Conservation (phyloP, 1,140 invertebrate genomes). For the Drosophila grimshawi region DNA sequence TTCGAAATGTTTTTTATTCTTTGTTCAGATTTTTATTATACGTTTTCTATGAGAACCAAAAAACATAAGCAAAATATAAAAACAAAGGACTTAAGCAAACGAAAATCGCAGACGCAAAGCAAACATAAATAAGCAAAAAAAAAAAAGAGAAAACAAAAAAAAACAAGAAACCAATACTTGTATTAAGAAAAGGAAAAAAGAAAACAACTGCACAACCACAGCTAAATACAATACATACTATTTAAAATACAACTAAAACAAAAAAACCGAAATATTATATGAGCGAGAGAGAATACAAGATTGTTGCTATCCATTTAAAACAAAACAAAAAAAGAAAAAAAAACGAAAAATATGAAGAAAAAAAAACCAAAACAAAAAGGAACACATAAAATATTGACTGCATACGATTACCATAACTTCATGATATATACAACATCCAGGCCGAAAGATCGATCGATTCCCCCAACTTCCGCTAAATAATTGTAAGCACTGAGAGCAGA, state of each 20-base stretch:
- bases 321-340: conserved; percentile 40
- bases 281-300: conserved; percentile 84
- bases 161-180: conserved; percentile 51
- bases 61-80: conserved; percentile 40
- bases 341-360: conserved; percentile 31
- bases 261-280: conserved; percentile 70
- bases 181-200: conserved; percentile 39
- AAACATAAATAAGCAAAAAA: conserved; percentile 56
- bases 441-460: conserved; percentile 31
- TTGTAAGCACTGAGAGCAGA: conserved; percentile 42
- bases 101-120: conserved; percentile 52
- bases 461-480: background rate
- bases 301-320: conserved; percentile 82
- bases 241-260: conserved; percentile 68
- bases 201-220: conserved; percentile 65
- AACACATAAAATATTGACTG: conserved; percentile 49
- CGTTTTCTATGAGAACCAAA: conserved; percentile 70
- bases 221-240: conserved; percentile 68
- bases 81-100: conserved; percentile 71
- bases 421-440: conserved; percentile 19
- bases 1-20: conserved; percentile 67
- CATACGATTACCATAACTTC: conserved; percentile 45
- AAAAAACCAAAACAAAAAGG: conserved; percentile 40
- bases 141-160: conserved; percentile 55
- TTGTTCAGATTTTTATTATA: conserved; percentile 55